Conservation (phyloP, 2,113 vertebrate genomes). For the western clawed frog (Xenopus tropicalis) region DNA sequence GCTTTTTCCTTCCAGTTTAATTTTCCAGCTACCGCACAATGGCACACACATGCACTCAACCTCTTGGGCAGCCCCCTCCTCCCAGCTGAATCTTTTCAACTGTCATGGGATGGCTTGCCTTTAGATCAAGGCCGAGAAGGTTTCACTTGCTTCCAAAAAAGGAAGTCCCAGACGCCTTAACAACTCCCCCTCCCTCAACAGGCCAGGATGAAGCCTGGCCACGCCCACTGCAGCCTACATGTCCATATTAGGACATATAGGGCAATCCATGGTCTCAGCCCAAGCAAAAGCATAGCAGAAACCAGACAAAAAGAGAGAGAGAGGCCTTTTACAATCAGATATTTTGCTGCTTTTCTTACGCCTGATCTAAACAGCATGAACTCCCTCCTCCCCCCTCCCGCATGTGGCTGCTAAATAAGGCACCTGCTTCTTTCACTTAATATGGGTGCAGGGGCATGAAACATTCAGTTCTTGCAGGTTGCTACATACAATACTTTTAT, state of each 20-base stretch:
- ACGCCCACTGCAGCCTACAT: constrained; percentile 36
- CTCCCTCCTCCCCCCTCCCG: not conserved
- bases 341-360: not conserved
- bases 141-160: constrained; percentile 38
- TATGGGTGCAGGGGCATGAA: not conserved
- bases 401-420: not conserved
- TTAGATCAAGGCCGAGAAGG: constrained; percentile 17
- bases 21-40: not conserved
- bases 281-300: not conserved
- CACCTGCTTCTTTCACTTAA: constrained; percentile 19
- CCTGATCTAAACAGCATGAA: not conserved
- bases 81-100: not conserved
- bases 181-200: not conserved
- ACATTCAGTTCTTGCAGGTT: not conserved
- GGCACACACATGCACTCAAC: not conserved
- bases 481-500: not conserved
- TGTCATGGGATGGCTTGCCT: not conserved
- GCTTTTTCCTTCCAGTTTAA: not conserved
- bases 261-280: constrained; percentile 24
- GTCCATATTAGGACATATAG: constrained; percentile 42
- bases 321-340: constrained; percentile 17
- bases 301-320: constrained; percentile 13
- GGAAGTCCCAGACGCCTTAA: constrained; percentile 24
- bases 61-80: not conserved
- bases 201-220: not conserved